phyloP scores from a whole-genome alignment of 2,797 vertebrate genomes.

The Dryobates pubescens region DNA sequence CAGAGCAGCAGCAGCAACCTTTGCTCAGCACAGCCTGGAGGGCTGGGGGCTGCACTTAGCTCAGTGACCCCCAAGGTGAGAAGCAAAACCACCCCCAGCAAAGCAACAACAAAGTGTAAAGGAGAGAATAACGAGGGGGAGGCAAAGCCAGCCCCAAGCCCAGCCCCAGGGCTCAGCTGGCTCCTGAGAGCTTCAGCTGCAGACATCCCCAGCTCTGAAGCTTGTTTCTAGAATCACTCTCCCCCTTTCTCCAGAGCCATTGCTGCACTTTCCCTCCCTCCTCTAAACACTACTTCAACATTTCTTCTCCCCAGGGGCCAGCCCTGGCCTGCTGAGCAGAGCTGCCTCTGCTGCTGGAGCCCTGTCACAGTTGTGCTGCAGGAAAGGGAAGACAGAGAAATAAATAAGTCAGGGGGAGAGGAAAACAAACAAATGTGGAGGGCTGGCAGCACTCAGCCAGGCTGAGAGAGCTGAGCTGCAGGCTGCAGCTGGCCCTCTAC shows the following conservation, averaged over 20 bases:
- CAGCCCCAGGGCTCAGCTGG: background rate
- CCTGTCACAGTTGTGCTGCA: background rate
- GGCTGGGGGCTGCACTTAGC: background rate
- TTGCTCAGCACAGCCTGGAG: background rate
- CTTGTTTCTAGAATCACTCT: conserved; percentile 36
- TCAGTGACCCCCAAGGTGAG: background rate
- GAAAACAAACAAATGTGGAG: background rate
- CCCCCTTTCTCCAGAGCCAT: conserved; percentile 9
- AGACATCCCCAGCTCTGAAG: background rate
- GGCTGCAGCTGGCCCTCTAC: background rate
- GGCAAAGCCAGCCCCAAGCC: too few relatives aligned
- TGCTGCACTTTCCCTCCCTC: background rate
- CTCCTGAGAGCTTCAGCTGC: conserved; percentile 1
- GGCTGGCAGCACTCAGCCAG: background rate
- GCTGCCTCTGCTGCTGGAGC: background rate
- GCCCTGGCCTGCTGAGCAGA: background rate
- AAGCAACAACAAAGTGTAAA: background rate
- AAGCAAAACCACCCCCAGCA: background rate
- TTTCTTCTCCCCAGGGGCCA: conserved; percentile 27
- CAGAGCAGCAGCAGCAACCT: background rate
- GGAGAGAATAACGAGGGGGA: background rate
- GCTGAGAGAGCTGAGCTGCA: background rate
- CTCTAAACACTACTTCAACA: background rate
- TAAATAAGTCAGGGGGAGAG: too few relatives aligned
- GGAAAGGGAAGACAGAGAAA: background rate